Percentiles rank a stretch among this genome's conserved stretches.
These are phyloP conservation scores for Cyaniris semiargus DNA, from an alignment of 2,888 invertebrate genomes.

Conservation along the genomic window DNA sequence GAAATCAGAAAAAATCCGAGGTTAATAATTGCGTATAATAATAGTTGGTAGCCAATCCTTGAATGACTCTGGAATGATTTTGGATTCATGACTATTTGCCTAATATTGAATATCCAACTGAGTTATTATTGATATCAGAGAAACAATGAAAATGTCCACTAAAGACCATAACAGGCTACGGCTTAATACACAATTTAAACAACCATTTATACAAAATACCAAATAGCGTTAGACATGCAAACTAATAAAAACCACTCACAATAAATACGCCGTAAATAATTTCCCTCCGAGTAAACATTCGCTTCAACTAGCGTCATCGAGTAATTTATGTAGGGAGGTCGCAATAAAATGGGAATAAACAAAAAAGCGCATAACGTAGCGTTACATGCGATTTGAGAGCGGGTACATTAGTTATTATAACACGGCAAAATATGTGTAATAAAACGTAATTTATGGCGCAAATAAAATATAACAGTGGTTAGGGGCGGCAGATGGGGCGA, in stretches of 20 bases:
- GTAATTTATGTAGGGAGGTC: conserved; percentile 51
- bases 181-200: background rate
- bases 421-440: conserved; percentile 82
- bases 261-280: conserved; percentile 34
- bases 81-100: too few relatives aligned
- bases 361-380: conserved; percentile 68
- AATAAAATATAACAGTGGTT: conserved; percentile 81
- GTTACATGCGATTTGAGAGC: conserved; percentile 78
- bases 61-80: too few relatives aligned
- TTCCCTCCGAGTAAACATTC: conserved; percentile 34
- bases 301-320: conserved; percentile 41
- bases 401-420: conserved; percentile 82
- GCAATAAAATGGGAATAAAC: conserved; percentile 73
- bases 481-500: conserved; percentile 78
- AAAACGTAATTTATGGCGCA: conserved; percentile 79
- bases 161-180: too few relatives aligned
- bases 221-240: conserved; percentile 16
- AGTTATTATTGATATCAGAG: too few relatives aligned
- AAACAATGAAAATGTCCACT: too few relatives aligned
- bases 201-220: background rate
- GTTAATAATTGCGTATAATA: too few relatives aligned
- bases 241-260: background rate
- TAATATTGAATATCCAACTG: too few relatives aligned
- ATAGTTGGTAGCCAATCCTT: too few relatives aligned
- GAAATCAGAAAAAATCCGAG: too few relatives aligned